Base-by-base conservation (phyloP, 2,113 vertebrate genomes). In the sheep (Ovis aries) region DNA sequence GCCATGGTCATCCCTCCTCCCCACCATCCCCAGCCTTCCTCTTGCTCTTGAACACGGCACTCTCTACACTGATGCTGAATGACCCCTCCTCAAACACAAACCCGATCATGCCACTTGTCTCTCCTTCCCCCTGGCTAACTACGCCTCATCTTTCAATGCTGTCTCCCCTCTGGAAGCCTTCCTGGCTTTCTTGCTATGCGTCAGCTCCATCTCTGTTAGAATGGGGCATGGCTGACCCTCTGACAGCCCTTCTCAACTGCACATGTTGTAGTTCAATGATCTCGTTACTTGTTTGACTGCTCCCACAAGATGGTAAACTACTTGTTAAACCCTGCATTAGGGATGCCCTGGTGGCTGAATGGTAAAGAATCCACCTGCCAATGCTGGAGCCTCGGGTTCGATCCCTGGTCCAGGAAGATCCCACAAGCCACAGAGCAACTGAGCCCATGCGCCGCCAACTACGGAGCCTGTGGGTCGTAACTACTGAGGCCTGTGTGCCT, bases 141-240 rank as follows among this genome's bases (percentile, higher is more conserved):
- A 15, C 0, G 1, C 50, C 62, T 45, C 11, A 15, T 36, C 25
- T 33, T 67, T 59, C 17, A 31, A 59, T 16, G 36, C 17, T 21
- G 0, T 13, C 27, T 52, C 50, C 55, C 64, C 17, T 90, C 45
- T 13, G 15, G 78, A 89, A 59, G 91, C 57, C 62, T 15, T 17
- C 25, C 27, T 33, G 57, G 36, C 19, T 31, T 23, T 78, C 45
- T 83, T 67, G n/a, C 62, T 25, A 23, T 14, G 48, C 29, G 33
- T 62, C 21, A 53, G 36, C 29, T 4, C 53, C 11, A 9, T 3
- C 29, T 50, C 77, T 31, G 25, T 27, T 29, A 83, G 33, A 36
- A 21, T 2, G 25, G 8, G 4, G n/a, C 10, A 50, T 10, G 2
- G 3, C 40, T 23, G 10, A 74, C 6, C n/a, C 3, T 31, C 43